Evolutionary conservation across 2,797 vertebrate species (phyloP), one percentile per base, ranked within the genome.

Genomic region (Peromyscus eremicus): DNA sequence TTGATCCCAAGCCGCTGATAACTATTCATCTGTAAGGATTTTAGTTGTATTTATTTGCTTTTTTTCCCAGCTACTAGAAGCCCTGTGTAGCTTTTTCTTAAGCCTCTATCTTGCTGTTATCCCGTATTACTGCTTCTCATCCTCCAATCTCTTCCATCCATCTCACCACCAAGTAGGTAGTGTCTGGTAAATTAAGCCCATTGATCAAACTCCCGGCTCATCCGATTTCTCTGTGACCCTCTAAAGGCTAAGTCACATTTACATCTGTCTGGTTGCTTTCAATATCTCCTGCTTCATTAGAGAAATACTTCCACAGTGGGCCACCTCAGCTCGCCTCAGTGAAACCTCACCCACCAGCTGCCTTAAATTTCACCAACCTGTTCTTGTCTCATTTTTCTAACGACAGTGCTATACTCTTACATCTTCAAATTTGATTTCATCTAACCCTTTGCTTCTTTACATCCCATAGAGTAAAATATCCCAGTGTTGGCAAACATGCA

Each of bases 121-220:
- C 21, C 27, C 37, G 17, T 77, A 71, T 94, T 82, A 88, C 25
- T 88, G 46, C 73, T 95, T 62, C 40, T 73, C 87, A 7, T 37
- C 57, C 13, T 88, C 55, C n/a, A 76, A 32, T 60, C 49, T n/a
- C 57, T 29, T 73, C n/a, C 75, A 80, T 94, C 37, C 29, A 60
- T 89, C 43, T 94, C 9, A 76, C 32, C 9, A 55, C 23, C 52
- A 89, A 70, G 75, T 66, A 91, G 25, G 43, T 49, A 70, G 29
- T 77, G 6, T 32, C 6, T 68, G 76, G 68, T 75, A 94, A 95
- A 88, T 92, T 70, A 86, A 95, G 80, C 37, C n/a, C 16, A 40
- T 25, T 75, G 77, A 89, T 76, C 62, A 70, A 57, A 85, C 85
- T 43, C 73, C 55, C 32, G 60, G 34, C 52, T 85, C 62, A 49